Base-by-base conservation (phyloP, 2,113 vertebrate genomes). In the Pseudorectes ferrugineus region DNA sequence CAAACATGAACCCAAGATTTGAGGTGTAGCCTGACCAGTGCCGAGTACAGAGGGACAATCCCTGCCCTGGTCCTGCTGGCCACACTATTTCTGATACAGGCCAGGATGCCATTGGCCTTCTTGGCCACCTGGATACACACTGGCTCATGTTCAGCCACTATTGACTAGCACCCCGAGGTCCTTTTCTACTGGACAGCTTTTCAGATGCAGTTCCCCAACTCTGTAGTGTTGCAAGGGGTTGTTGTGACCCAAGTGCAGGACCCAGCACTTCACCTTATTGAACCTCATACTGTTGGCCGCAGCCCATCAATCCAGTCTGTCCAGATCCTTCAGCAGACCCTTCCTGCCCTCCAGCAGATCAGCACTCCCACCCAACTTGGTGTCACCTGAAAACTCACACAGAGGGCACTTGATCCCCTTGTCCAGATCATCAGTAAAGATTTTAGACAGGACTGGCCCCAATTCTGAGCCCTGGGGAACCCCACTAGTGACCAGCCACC, bases 21-120 rank as follows among this genome's bases (percentile, higher is more conserved):
- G 3, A 58, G 8, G 14, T 59, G n/a, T 45, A 21, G 23, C 24
- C 21, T 29, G 17, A 24, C 19, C n/a, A 29, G 61, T 74, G 61
- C 77, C 5, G 1, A 45, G 20, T 40, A 4, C 17, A 72, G 28
- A 10, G 8, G 8, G 8, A 15, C 25, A 43, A 2, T 45, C 43
- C 3, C 38, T 85, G 45, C 43, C 28, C 14, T 65, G 29, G 3
- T 29, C 33, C 23, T 72, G 14, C 29, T 78, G 14, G 24, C n/a
- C 38, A 8, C 3, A 0, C 29, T 35, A 1, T 45, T 52, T 1
- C n/a, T 72, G 45, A 20, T 40, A 5, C 0, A 35, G n/a, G 6
- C 24, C 17, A 72, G 12, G 20, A 10, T 52, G 20, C 4, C 38
- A 25, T 5, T 66, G 16, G 20, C n/a, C 12, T 58, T 78, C 10